phyloP scores from a whole-genome alignment of 1,140 invertebrate species.

The Brachionus angularis region DNA sequence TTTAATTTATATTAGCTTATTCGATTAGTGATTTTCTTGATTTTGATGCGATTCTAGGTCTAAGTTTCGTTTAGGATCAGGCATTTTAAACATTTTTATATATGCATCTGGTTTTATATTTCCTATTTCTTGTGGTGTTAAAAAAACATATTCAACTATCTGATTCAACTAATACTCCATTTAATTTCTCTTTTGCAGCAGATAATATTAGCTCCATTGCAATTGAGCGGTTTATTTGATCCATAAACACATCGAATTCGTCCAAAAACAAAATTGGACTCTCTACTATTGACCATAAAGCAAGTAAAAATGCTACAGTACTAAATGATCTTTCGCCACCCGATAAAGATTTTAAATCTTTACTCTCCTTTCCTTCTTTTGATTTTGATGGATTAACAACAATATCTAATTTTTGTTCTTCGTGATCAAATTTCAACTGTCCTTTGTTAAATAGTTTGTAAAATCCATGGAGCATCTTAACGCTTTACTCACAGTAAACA shows the following conservation, averaged over 20 bases:
- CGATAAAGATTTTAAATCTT: constrained; percentile 69
- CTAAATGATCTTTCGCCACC: constrained; percentile 92
- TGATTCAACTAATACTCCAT: too few relatives aligned
- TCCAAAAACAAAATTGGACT: constrained; percentile 91
- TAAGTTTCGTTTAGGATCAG: constrained; percentile 43
- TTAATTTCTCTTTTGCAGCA: constrained; percentile 37
- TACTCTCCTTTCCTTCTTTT: constrained; percentile 38
- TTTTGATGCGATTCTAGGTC: too few relatives aligned
- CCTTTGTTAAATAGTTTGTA: constrained; percentile 52
- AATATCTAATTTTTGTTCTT: constrained; percentile 49
- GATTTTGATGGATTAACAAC: constrained; percentile 28
- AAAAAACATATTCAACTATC: constrained; percentile 42
- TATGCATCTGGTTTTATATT: constrained; percentile 15
- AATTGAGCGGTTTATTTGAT: constrained; percentile 37
- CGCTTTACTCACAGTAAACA: constrained; percentile 50
- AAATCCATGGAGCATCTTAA: constrained; percentile 47
- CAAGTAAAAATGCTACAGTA: constrained; percentile 85
- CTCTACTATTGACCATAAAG: constrained; percentile 83
- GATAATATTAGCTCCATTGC: constrained; percentile 36
- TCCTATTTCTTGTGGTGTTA: constrained; percentile 42
- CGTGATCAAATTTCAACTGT: constrained; percentile 55
- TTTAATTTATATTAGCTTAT: too few relatives aligned
- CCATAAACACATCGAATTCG: constrained; percentile 97
- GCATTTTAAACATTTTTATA: constrained; percentile 44
- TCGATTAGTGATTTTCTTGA: too few relatives aligned